phyloP scores from a whole-genome alignment of 2,113 vertebrate species.

The Acrocephalus arundinaceus region DNA sequence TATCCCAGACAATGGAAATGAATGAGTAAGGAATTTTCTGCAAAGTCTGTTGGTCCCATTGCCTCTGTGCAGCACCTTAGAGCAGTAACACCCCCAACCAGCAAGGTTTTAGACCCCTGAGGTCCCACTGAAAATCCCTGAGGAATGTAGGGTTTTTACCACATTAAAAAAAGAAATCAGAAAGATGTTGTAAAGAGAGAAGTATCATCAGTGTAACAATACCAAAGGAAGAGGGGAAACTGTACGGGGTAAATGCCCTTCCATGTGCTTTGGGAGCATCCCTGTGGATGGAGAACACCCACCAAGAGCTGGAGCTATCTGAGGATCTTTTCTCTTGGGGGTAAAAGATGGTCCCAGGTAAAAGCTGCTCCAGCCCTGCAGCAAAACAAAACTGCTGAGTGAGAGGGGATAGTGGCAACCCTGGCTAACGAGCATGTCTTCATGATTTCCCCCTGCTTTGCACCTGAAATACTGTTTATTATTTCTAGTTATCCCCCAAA shows the following conservation, averaged over 20 bases:
- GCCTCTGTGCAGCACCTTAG: not conserved
- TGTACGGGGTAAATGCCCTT: not conserved
- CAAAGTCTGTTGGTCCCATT: not conserved
- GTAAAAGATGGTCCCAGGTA: not conserved
- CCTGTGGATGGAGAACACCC: not conserved
- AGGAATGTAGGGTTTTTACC: not conserved
- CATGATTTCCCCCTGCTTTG: not conserved
- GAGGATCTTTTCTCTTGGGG: not conserved
- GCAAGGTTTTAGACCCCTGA: not conserved
- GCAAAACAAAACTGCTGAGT: not conserved
- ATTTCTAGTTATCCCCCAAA: not conserved
- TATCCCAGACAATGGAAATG: not conserved
- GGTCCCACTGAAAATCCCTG: not conserved
- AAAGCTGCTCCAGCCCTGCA: not conserved
- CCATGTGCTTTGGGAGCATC: not conserved
- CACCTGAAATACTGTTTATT: not conserved
- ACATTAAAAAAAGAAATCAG: not conserved
- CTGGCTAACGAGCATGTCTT: not conserved
- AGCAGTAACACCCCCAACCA: not conserved
- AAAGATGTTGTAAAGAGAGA: not conserved
- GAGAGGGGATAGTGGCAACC: not conserved
- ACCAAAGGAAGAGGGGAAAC: accelerated
- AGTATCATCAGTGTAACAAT: not conserved
- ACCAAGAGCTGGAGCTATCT: not conserved
- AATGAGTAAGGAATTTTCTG: not conserved